A percentile compares a stretch with the other conserved stretches of the same genome.
These are phyloP conservation scores for Spizaetus ornatus DNA, from an alignment of 2,113 vertebrate species.

Conservation along the genomic window DNA sequence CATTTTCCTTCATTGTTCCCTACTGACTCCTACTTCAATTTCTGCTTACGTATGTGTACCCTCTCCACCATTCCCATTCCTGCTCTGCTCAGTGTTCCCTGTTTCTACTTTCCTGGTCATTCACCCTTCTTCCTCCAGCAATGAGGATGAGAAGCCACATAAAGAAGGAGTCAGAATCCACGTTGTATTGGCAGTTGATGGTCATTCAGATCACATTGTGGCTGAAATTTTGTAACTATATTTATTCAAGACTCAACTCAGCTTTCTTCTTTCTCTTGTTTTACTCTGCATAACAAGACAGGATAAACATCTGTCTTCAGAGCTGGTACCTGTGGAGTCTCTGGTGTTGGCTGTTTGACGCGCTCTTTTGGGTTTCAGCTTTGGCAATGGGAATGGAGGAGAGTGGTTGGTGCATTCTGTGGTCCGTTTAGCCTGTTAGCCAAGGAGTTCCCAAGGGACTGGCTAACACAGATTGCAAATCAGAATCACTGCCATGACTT, in stretches of 20 bases:
- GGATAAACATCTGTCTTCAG: not conserved
- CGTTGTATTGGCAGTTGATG: not conserved
- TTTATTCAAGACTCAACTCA: not conserved
- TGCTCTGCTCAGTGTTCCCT: not conserved
- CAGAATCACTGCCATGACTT: not conserved
- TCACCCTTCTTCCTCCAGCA: not conserved
- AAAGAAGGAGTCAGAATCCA: not conserved
- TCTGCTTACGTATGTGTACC: accelerated
- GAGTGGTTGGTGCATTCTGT: not conserved
- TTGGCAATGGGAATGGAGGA: not conserved
- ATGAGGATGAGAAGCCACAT: not conserved
- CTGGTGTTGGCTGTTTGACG: not conserved
- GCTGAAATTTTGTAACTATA: not conserved
- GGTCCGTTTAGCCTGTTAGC: not conserved
- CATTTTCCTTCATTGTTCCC: not conserved
- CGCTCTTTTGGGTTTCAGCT: not conserved
- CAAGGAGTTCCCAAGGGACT: not conserved
- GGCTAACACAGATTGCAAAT: not conserved
- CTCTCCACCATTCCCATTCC: not conserved
- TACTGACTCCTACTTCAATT: not conserved
- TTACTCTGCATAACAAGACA: not conserved
- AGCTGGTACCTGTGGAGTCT: not conserved
- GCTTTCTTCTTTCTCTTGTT: not conserved
- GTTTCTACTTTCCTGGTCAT: not conserved
- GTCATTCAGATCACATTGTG: not conserved